These are phyloP conservation scores for Arctocebus calabarensis DNA, from an alignment of 2,797 vertebrate species.

Conservation along the genomic window DNA sequence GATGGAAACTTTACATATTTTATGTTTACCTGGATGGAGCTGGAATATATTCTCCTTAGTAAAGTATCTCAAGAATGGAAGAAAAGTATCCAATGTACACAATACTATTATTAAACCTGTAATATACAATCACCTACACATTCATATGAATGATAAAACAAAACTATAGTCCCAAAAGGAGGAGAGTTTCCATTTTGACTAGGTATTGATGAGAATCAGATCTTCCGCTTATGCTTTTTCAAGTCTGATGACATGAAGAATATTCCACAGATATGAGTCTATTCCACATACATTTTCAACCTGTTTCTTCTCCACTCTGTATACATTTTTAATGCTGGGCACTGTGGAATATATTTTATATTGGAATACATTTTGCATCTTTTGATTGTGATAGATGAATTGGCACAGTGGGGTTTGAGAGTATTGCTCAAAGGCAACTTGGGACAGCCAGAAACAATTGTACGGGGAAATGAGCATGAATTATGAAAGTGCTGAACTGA, in stretches of 20 bases:
- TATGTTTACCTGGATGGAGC: no score
- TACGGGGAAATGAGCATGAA: not conserved
- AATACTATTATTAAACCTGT: no score
- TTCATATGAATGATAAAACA: no score
- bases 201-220: not conserved
- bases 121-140: no score
- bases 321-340: not conserved
- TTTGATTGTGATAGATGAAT: not conserved
- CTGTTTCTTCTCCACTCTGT: not conserved
- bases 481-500: not conserved
- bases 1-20: no score
- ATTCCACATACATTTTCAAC: not conserved
- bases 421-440: not conserved
- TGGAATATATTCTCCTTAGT: no score
- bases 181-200: not conserved
- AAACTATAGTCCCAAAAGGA: no score
- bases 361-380: not conserved
- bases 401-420: not conserved
- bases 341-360: not conserved
- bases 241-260: not conserved
- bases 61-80: no score
- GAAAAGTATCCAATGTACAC: no score
- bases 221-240: not conserved
- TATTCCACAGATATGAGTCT: not conserved
- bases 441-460: not conserved